Evolutionary conservation across 2,888 invertebrate species (phyloP).

Genomic region (Drosophila macrospina): DNA sequence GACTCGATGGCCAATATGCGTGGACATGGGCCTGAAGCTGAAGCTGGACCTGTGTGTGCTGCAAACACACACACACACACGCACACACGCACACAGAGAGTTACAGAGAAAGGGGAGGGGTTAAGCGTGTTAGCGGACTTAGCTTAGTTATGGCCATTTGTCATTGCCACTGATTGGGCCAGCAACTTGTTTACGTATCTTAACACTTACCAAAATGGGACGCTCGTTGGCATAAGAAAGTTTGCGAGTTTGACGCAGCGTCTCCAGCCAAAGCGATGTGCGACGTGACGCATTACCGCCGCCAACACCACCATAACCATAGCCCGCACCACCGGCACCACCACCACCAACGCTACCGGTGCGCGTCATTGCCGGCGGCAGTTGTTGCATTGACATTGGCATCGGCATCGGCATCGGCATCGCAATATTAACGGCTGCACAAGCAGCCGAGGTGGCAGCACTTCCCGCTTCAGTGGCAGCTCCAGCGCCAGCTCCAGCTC

Average conservation of each 20-base stretch:
- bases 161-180: conserved; percentile 31
- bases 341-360: conserved; percentile 64
- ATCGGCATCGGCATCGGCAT: conserved; percentile 58
- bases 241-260: conserved; percentile 72
- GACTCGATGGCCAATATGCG: conserved; percentile 40
- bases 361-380: conserved; percentile 61
- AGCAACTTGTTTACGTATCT: conserved; percentile 12
- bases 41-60: conserved; percentile 5
- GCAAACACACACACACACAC: conserved; percentile 11
- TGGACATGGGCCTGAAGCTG: conserved; percentile 22
- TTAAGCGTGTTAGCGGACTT: conserved; percentile 1
- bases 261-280: conserved; percentile 76
- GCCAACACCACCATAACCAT: conserved; percentile 2
- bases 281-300: conserved; percentile 63
- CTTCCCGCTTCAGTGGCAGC: neutral
- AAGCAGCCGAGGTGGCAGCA: conserved; percentile 22
- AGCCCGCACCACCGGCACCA: conserved; percentile 21
- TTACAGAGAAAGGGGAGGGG: conserved; percentile 10
- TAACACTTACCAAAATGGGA: conserved; percentile 68
- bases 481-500: neutral
- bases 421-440: conserved; percentile 33
- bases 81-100: neutral
- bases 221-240: conserved; percentile 67
- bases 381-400: conserved; percentile 39
- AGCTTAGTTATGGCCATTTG: conserved; percentile 28